These are phyloP conservation scores for Sarcophaga variegata DNA, from an alignment of 2,888 invertebrate genomes.

Conservation along the genomic window DNA sequence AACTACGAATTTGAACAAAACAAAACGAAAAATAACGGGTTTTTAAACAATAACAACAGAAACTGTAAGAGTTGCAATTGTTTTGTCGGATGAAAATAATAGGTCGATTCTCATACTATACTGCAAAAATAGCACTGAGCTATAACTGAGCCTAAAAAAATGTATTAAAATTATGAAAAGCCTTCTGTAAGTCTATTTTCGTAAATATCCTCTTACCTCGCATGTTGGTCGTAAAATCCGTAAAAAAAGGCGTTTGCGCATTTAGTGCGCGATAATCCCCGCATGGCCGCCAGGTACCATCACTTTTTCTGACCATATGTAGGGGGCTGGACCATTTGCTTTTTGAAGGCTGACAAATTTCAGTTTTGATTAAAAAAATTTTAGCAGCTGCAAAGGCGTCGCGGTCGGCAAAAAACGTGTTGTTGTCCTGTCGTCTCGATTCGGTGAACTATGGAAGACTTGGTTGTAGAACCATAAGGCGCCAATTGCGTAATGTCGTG, in stretches of 20 bases:
- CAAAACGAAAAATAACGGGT: too few species aligned
- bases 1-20: too few species aligned
- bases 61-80: too few species aligned
- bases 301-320: conserved; percentile 38
- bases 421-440: conserved; percentile 38
- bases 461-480: conserved; percentile 11
- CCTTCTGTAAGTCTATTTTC: conserved; percentile 51
- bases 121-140: too few species aligned
- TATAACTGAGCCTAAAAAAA: too few species aligned
- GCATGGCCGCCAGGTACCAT: conserved; percentile 48
- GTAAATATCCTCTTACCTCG: conserved; percentile 51
- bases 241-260: conserved; percentile 27
- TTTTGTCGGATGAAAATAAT: too few species aligned
- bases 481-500: conserved; percentile 24
- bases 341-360: conserved; percentile 53
- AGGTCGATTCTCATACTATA: too few species aligned
- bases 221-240: conserved; percentile 29
- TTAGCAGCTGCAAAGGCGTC: conserved; percentile 9
- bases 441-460: conserved; percentile 18
- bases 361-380: conserved; percentile 31
- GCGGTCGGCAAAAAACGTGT: conserved; percentile 40
- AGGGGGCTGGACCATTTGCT: conserved; percentile 42
- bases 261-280: conserved; percentile 47
- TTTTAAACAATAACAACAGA: too few species aligned
- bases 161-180: too few species aligned